These are phyloP conservation scores for Osmerus mordax DNA, from an alignment of 2,113 vertebrate genomes.

Conservation along the genomic window DNA sequence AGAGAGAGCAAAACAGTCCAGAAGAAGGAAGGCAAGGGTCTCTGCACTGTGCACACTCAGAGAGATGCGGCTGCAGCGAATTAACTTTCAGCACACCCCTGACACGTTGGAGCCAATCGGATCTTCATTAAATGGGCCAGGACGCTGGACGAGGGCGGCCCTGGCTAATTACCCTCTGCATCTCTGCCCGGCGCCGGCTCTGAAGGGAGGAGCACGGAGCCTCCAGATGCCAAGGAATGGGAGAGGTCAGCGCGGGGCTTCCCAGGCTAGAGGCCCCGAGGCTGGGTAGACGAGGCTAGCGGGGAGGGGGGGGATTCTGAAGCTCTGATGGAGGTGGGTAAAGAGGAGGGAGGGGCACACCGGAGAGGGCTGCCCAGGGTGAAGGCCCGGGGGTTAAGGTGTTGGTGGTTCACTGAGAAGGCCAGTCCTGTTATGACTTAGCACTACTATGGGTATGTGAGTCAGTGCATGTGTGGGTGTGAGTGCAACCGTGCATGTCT, in stretches of 20 bases:
- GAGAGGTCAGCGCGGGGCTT: conserved; percentile 45
- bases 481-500: background rate
- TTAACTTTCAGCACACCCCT: conserved; percentile 79
- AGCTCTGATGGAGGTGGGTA: conserved; percentile 22
- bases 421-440: background rate
- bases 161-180: conserved; percentile 77
- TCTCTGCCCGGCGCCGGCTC: conserved; percentile 38
- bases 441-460: background rate
- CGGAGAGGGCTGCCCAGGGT: background rate
- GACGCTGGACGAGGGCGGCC: conserved; percentile 59
- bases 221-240: conserved; percentile 55
- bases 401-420: conserved; percentile 33
- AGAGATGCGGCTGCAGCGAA: conserved; percentile 53
- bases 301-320: conserved; percentile 21
- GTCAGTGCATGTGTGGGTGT: background rate
- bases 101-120: conserved; percentile 78
- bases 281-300: conserved; percentile 44
- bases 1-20: background rate
- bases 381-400: conserved; percentile 4
- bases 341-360: conserved; percentile 3
- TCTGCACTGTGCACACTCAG: conserved; percentile 2
- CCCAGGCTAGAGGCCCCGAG: conserved; percentile 58
- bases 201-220: conserved; percentile 57
- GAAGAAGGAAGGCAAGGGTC: background rate
- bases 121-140: conserved; percentile 75